A percentile compares a stretch with the other conserved stretches of the same genome.
Conservation (phyloP, 1,140 invertebrate genomes). For the Physella acuta region DNA sequence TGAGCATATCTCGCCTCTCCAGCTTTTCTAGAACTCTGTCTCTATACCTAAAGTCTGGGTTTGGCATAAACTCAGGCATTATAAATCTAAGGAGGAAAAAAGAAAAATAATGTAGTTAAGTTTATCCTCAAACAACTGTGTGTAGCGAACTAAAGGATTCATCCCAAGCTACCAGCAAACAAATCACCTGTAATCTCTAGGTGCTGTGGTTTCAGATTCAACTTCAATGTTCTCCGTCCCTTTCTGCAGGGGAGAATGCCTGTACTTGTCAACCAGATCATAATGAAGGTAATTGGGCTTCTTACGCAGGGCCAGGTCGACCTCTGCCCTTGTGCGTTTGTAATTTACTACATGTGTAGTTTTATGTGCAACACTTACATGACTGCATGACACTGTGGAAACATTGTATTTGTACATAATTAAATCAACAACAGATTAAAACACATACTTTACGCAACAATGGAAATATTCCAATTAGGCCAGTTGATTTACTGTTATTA, state of each 20-base stretch:
- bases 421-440: too few relatives aligned
- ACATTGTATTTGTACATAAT: too few relatives aligned
- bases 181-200: constrained; percentile 38
- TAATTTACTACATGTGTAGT: constrained; percentile 9
- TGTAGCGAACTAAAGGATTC: neutral
- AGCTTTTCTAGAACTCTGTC: constrained; percentile 84
- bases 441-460: too few relatives aligned
- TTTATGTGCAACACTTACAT: neutral
- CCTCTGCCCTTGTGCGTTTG: constrained; percentile 15
- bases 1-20: constrained; percentile 90
- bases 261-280: constrained; percentile 36
- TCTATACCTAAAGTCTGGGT: constrained; percentile 75
- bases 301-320: constrained; percentile 12
- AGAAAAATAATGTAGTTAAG: neutral
- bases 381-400: neutral
- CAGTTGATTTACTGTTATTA: too few relatives aligned
- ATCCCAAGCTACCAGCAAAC: neutral
- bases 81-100: constrained; percentile 65
- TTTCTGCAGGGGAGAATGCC: constrained; percentile 28
- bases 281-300: constrained; percentile 23
- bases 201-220: constrained; percentile 20
- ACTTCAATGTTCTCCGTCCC: constrained; percentile 4
- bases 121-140: neutral
- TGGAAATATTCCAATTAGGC: too few relatives aligned
- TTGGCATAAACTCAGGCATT: constrained; percentile 94